phyloP scores from a whole-genome alignment of 2,888 invertebrate genomes.

The Acrobasis consociella region DNA sequence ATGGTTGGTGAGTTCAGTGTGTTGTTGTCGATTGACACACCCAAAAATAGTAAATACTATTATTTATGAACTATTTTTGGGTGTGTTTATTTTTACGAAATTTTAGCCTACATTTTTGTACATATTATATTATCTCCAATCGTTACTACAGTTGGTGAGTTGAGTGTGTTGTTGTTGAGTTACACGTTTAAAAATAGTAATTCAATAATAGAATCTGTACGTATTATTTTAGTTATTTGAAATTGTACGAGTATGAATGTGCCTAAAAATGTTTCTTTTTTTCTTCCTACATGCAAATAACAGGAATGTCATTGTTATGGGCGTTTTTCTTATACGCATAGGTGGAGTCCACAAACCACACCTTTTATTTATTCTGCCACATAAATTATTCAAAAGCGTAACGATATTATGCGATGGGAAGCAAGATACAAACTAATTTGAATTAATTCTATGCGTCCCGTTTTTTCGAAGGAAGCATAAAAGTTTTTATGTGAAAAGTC shows the following conservation, averaged over 20 bases:
- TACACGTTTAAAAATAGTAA: too few species aligned
- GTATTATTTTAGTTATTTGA: too few species aligned
- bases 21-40: too few species aligned
- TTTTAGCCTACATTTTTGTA: too few species aligned
- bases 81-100: too few species aligned
- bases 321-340: conserved; percentile 52
- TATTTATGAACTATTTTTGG: too few species aligned
- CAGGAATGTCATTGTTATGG: conserved; percentile 37
- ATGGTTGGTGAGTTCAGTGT: too few species aligned
- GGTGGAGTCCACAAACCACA: conserved; percentile 71
- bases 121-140: too few species aligned
- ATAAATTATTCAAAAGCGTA: conserved; percentile 74
- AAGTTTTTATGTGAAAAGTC: conserved; percentile 51
- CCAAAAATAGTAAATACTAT: too few species aligned
- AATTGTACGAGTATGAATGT: neutral
- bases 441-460: conserved; percentile 66
- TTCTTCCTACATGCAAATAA: conserved; percentile 9
- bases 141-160: too few species aligned
- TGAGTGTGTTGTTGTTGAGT: too few species aligned
- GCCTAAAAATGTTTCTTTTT: neutral
- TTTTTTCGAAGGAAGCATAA: conserved; percentile 60
- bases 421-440: conserved; percentile 66
- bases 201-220: too few species aligned
- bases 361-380: conserved; percentile 65
- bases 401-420: conserved; percentile 64